Percentiles rank a stretch among this genome's conserved stretches.
Conservation (phyloP, 2,113 vertebrate species). For the Anhinga rufa region DNA sequence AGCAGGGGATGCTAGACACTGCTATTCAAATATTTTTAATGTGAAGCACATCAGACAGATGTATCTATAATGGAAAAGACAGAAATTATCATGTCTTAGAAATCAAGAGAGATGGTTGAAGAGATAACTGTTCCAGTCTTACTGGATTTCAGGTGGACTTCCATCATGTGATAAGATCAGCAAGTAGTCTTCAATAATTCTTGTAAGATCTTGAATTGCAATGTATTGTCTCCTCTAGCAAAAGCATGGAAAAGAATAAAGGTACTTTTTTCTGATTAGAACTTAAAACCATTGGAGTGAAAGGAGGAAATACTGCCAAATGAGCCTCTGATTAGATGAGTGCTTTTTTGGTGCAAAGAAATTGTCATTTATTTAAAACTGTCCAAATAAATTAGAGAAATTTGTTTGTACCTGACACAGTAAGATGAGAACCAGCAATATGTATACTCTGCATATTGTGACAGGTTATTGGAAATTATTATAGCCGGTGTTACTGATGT, state of each 20-base stretch:
- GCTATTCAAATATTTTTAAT: not conserved
- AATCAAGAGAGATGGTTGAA: not conserved
- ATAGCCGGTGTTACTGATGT: not conserved
- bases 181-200: not conserved
- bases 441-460: not conserved
- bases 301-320: not conserved
- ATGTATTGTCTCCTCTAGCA: not conserved
- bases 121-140: not conserved
- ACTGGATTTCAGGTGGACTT: not conserved
- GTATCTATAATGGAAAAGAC: not conserved
- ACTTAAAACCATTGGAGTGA: not conserved
- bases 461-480: constrained; percentile 42
- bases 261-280: not conserved
- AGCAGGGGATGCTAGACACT: not conserved
- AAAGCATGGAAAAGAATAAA: not conserved
- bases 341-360: constrained; percentile 1
- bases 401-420: constrained; percentile 8
- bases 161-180: not conserved
- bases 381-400: not conserved
- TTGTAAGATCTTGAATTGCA: not conserved
- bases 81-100: not conserved
- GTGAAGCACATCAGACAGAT: not conserved
- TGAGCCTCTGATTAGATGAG: constrained; percentile 10
- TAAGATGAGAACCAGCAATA: not conserved
- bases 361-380: not conserved